Evolutionary conservation across 2,113 vertebrate species (phyloP).

Genomic region (Apteryx owenii): DNA sequence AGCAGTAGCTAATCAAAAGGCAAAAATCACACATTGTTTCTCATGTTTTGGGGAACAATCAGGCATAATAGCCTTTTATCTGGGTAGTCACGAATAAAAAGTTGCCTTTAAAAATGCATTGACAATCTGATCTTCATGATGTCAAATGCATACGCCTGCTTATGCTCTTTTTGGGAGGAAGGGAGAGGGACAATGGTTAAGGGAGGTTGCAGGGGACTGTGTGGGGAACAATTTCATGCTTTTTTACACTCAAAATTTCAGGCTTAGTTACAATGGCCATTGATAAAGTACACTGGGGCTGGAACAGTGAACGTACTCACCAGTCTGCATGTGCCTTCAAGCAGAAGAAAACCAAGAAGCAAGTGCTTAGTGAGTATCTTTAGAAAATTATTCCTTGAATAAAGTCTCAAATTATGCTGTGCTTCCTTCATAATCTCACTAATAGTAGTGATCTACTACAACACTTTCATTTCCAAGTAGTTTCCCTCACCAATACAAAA

Average conservation of each 20-base stretch:
- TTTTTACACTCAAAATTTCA: not conserved
- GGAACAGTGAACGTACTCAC: not conserved
- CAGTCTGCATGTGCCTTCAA: not conserved
- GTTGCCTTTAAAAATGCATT: not conserved
- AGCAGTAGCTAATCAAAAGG: not conserved
- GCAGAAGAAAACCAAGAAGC: not conserved
- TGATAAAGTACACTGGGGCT: not conserved
- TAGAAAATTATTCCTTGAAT: not conserved
- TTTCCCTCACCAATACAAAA: not conserved
- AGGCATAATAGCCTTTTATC: not conserved
- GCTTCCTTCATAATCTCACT: not conserved
- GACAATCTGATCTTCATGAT: not conserved
- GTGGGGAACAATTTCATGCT: not conserved
- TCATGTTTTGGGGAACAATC: no score
- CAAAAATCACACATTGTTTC: not conserved
- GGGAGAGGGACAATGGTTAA: not conserved
- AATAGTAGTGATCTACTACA: not conserved
- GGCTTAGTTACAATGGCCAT: not conserved
- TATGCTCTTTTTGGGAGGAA: not conserved
- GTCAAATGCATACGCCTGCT: not conserved
- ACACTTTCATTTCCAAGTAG: not conserved
- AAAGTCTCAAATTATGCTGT: not conserved
- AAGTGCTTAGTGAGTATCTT: not conserved
- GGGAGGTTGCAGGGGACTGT: not conserved
- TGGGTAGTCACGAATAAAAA: not conserved